Conservation (phyloP, 2,888 invertebrate genomes). For the Noctua janthina region DNA sequence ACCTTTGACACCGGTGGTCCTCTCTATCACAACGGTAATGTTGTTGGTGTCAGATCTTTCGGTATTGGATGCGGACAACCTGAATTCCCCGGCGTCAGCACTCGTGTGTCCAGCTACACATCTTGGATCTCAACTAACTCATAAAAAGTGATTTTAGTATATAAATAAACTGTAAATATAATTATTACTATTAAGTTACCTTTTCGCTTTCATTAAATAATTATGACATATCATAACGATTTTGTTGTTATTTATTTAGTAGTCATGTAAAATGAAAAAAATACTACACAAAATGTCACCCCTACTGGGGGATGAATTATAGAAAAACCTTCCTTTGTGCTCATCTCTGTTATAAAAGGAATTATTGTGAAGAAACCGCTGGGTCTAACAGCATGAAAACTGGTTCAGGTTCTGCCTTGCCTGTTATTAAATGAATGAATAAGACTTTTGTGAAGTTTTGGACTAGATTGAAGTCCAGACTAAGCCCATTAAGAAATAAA, state of each 20-base stretch:
- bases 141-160: conserved; percentile 45
- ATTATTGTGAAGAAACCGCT: too few species aligned
- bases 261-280: neutral
- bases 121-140: conserved; percentile 75
- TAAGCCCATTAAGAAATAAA: too few species aligned
- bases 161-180: neutral
- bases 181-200: neutral
- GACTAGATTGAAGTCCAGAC: too few species aligned
- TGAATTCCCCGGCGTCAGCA: conserved; percentile 72
- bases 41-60: conserved; percentile 76
- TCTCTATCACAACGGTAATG: conserved; percentile 75
- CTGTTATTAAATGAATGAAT: too few species aligned
- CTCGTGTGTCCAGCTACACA: conserved; percentile 74
- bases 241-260: neutral
- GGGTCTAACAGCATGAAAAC: too few species aligned
- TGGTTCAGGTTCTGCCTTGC: too few species aligned
- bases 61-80: conserved; percentile 68
- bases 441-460: too few species aligned
- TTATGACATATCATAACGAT: neutral
- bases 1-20: conserved; percentile 81
- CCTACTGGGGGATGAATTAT: neutral
- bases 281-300: neutral
- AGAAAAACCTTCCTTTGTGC: neutral
- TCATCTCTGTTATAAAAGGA: too few species aligned
- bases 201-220: neutral